A percentile compares a stretch with the other conserved stretches of the same genome.
Conservation (phyloP, 2,797 vertebrate species). For the Sphenodon punctatus region DNA sequence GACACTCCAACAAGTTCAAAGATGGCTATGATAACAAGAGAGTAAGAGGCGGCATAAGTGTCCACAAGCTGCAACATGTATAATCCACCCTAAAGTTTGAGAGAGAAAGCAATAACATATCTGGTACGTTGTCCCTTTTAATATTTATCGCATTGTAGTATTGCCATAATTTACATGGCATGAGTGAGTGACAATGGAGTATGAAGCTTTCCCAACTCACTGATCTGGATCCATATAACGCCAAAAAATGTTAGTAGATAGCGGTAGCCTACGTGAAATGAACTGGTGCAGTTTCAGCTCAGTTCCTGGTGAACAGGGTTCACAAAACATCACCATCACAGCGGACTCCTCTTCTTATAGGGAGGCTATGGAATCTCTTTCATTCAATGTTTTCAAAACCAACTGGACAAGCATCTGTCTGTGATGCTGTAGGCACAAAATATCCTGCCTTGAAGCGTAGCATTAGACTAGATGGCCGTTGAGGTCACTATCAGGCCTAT, state of each 20-base stretch:
- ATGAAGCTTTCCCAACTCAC: neutral
- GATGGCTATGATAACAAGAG: conserved; percentile 96
- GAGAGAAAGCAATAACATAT: neutral
- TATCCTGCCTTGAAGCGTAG: too few relatives aligned
- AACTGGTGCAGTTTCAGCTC: neutral
- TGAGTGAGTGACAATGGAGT: neutral
- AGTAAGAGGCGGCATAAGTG: conserved; percentile 94
- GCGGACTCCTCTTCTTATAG: neutral
- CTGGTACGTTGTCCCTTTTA: neutral
- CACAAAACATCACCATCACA: neutral
- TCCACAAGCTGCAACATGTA: conserved; percentile 98
- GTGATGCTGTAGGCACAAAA: too few relatives aligned
- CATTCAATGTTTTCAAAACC: too few relatives aligned
- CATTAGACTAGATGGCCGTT: too few relatives aligned
- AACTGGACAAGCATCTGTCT: too few relatives aligned
- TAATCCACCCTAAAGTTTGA: conserved; percentile 88
- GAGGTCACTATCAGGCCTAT: too few relatives aligned
- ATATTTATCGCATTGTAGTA: neutral
- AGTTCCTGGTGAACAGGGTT: neutral
- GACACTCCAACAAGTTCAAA: conserved; percentile 95
- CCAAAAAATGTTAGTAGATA: neutral
- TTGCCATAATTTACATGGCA: too few relatives aligned
- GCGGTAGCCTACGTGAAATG: neutral
- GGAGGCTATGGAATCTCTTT: too few relatives aligned
- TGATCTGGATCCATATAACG: neutral